Evolutionary conservation across 2,797 vertebrate genomes (phyloP).

Genomic region (Anas capensis): DNA sequence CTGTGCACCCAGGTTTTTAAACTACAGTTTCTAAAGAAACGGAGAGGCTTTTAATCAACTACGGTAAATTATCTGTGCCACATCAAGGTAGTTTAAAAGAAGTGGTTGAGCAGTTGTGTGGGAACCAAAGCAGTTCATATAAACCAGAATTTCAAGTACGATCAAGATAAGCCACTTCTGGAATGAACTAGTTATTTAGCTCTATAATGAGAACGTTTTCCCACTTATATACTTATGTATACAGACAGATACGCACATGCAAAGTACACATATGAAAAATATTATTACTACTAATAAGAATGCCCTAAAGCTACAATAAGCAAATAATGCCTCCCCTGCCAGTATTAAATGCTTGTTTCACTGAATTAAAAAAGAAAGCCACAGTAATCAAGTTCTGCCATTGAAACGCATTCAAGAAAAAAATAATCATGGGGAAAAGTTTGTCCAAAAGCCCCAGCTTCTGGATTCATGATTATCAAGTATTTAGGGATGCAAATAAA

Average conservation of each 20-base stretch:
- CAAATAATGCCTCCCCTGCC: slow-evolving; percentile 11
- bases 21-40: neutral
- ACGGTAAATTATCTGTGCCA: neutral
- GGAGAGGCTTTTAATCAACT: neutral
- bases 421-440: neutral
- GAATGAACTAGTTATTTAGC: neutral
- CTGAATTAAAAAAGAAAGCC: neutral
- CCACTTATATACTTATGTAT: neutral
- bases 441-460: neutral
- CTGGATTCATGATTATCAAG: neutral
- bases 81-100: slow-evolving; percentile 43
- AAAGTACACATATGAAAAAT: neutral
- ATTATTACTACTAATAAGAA: neutral
- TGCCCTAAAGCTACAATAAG: neutral
- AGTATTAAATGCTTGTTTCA: slow-evolving; percentile 5
- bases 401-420: neutral
- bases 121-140: slow-evolving; percentile 39
- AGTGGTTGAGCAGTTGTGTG: slow-evolving; percentile 37
- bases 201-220: neutral
- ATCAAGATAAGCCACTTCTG: slow-evolving; percentile 7
- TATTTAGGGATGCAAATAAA: neutral
- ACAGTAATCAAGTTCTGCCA: neutral
- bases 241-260: neutral
- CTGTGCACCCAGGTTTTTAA: neutral
- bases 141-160: slow-evolving; percentile 41